Evolutionary conservation across 1,140 invertebrate genomes (phyloP).

Genomic region (Pseudomyrmex cubaensis): DNA sequence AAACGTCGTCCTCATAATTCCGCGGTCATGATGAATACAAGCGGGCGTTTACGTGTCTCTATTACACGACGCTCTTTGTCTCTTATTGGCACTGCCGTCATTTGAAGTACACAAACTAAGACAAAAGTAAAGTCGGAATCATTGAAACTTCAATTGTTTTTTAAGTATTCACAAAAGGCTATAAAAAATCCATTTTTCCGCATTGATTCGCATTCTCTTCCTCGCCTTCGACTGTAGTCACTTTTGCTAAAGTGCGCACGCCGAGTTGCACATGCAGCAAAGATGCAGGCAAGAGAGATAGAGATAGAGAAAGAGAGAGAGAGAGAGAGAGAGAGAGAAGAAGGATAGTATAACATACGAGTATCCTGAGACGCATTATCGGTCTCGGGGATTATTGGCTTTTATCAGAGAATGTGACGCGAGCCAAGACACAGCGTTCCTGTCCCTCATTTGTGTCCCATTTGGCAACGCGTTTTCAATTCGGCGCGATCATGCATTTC

Average conservation of each 20-base stretch:
- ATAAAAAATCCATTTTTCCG: neutral
- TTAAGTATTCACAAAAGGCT: too few species aligned
- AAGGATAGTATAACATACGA: neutral
- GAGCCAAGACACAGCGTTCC: constrained; percentile 73
- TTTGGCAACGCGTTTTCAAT: constrained; percentile 79
- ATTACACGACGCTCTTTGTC: neutral
- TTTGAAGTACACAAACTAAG: too few species aligned
- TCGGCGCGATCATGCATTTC: constrained; percentile 68
- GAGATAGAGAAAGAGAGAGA: too few species aligned
- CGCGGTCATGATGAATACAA: constrained; percentile 71
- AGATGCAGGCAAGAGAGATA: neutral
- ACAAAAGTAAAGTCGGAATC: neutral
- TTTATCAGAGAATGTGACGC: constrained; percentile 75
- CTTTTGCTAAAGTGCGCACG: too few species aligned
- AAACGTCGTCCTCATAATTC: constrained; percentile 78
- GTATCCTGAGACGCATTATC: constrained; percentile 68
- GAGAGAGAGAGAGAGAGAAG: too few species aligned
- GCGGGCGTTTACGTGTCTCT: constrained; percentile 55
- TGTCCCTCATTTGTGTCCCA: constrained; percentile 77
- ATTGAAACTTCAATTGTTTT: neutral
- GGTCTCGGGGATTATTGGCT: constrained; percentile 77
- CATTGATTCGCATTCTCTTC: neutral
- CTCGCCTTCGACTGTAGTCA: neutral
- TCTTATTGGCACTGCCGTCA: neutral
- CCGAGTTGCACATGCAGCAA: neutral